Base-by-base conservation (phyloP, 2,888 invertebrate species). In the Epinotia bilunana region DNA sequence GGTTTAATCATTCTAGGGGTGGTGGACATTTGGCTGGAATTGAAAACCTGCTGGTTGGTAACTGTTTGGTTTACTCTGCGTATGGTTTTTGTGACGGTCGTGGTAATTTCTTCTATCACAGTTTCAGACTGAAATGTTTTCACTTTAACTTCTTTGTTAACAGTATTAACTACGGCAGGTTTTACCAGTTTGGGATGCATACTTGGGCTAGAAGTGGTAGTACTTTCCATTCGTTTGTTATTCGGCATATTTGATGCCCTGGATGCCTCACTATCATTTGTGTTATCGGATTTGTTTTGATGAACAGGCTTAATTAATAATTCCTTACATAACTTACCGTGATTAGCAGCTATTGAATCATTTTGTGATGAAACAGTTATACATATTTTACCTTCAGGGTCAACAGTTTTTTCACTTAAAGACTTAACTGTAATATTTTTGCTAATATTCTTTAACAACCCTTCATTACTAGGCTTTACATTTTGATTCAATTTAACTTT, bases 61-160 rank as follows among this genome's bases (percentile, higher is more conserved):
- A 58, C 60, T 23, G 60, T 69, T 82, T 92, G 91, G 78, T 92
- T 93, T 0, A 93, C 89, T 23, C 92, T 93, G 81, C 92, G 88
- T 78, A 94, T 90, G 11, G 93, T 94, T 88, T 93, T 93, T 11
- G 94, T 94, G 3, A 94, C 93, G 46, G 94, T 94, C 67, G 93
- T 93, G 7, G 93, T 94, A 53, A 94, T 90, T 86, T 94, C 94
- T 86, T 94, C 87, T 77, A 93, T 91, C 18, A 93, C 87, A 49
- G 93, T 94, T 80, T 93, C 84, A 0, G 92, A 89, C 84, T 93
- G 89, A 84, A 89, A 87, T 3, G 91, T 92, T 86, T 93, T 92
- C 0, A 94, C 91, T 55, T 90, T 90, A 1, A 91, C 90, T 82
- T 89, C 89, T 81, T 89, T 92, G 79, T 92, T 93, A 1, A 90